These are phyloP conservation scores for Brenthis ino DNA, from an alignment of 2,888 invertebrate species.

Conservation along the genomic window DNA sequence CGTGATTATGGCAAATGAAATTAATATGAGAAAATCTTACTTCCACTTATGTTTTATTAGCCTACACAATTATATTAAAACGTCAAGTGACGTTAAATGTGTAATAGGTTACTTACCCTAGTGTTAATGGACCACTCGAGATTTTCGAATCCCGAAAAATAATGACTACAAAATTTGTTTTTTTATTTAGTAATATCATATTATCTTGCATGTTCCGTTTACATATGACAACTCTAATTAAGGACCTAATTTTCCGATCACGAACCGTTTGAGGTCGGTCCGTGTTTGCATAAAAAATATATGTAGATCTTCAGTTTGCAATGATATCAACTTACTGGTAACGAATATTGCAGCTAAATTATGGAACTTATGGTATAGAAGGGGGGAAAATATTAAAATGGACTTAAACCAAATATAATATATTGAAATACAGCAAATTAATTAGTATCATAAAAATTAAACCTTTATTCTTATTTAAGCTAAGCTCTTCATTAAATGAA, in stretches of 20 bases:
- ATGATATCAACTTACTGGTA: slow-evolving; percentile 8
- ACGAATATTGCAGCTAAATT: background rate
- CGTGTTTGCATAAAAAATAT: slow-evolving; percentile 39
- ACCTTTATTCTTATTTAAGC: no score
- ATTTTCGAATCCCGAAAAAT: background rate
- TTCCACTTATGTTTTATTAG: no score
- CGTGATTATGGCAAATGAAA: no score
- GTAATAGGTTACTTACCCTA: background rate
- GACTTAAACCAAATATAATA: no score
- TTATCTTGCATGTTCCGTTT: slow-evolving; percentile 42
- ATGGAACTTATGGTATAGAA: background rate
- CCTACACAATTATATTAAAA: no score
- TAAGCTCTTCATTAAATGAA: no score
- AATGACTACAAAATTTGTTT: slow-evolving; percentile 7
- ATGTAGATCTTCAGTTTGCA: slow-evolving; percentile 19
- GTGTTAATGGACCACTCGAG: no score
- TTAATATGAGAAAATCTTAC: no score
- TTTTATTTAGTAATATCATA: slow-evolving; percentile 7
- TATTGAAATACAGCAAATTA: no score
- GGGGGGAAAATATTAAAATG: no score
- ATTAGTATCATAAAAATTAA: no score
- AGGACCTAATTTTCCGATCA: slow-evolving; percentile 63
- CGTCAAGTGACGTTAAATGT: background rate
- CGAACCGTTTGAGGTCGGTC: slow-evolving; percentile 50
- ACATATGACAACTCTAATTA: slow-evolving; percentile 58